Evolutionary conservation across 2,113 vertebrate genomes (phyloP).

Genomic region (Odobenus rosmarus): DNA sequence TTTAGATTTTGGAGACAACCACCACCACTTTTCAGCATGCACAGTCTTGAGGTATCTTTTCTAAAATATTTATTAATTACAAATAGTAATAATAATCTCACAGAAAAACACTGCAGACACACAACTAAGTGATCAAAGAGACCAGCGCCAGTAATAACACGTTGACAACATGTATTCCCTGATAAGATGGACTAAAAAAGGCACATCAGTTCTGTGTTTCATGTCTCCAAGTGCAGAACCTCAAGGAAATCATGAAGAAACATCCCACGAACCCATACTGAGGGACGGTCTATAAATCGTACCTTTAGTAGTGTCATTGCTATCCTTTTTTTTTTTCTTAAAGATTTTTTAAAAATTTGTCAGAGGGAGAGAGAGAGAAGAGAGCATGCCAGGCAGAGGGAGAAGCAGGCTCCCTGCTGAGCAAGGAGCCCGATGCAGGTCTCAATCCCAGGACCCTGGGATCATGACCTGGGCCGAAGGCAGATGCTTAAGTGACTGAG

Average conservation of each 20-base stretch:
- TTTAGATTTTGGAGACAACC: background rate
- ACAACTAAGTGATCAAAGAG: background rate
- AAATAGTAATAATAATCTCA: background rate
- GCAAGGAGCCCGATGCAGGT: too few species aligned
- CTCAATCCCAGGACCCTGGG: too few species aligned
- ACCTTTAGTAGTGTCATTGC: background rate
- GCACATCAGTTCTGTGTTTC: background rate
- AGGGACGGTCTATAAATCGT: background rate
- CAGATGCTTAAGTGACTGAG: too few species aligned
- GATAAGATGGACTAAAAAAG: background rate
- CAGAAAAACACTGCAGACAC: background rate
- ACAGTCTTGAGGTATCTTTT: background rate
- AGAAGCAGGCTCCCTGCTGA: too few species aligned
- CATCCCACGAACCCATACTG: background rate
- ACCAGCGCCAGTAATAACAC: background rate
- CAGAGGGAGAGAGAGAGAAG: too few species aligned
- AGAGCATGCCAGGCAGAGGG: too few species aligned
- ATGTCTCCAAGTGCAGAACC: background rate
- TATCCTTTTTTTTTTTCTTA: background rate
- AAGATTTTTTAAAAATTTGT: too few species aligned
- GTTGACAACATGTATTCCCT: background rate
- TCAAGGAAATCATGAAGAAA: background rate
- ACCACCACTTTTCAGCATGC: background rate
- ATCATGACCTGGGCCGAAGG: too few species aligned
- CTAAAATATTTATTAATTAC: background rate